Evolutionary conservation across 2,888 invertebrate genomes (phyloP).

Genomic region (Scaptomyza parva): DNA sequence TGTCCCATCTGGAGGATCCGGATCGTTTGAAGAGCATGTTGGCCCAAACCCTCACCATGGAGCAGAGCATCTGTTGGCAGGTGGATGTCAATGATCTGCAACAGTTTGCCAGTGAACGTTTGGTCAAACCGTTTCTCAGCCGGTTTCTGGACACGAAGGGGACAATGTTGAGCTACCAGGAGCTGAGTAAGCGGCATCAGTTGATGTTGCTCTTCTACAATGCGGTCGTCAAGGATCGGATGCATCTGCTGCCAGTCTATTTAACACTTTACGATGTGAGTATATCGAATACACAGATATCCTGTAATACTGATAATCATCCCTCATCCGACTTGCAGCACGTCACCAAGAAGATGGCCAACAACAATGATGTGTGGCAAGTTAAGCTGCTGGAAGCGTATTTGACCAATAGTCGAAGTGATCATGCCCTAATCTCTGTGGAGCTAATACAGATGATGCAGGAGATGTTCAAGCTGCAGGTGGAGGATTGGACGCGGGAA

Average conservation of each 20-base stretch:
- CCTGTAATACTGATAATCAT: not conserved
- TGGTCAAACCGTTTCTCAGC: constrained; percentile 89
- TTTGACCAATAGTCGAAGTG: constrained; percentile 45
- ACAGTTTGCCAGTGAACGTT: constrained; percentile 90
- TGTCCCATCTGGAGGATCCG: constrained; percentile 94
- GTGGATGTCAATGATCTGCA: constrained; percentile 88
- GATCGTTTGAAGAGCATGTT: constrained; percentile 91
- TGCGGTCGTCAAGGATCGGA: constrained; percentile 92
- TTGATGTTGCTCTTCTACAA: constrained; percentile 91
- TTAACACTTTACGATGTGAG: constrained; percentile 89
- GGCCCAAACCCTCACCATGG: constrained; percentile 92
- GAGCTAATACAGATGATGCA: constrained; percentile 82
- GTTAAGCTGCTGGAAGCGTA: constrained; percentile 89
- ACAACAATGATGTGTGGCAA: constrained; percentile 88
- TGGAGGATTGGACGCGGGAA: constrained; percentile 69
- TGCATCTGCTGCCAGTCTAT: constrained; percentile 91
- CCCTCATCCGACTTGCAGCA: constrained; percentile 48
- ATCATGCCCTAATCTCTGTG: constrained; percentile 78
- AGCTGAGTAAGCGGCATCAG: constrained; percentile 86
- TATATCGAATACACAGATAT: constrained; percentile 3
- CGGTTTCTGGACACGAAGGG: constrained; percentile 86
- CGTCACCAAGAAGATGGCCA: constrained; percentile 64
- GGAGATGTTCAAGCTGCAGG: constrained; percentile 74
- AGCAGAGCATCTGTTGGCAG: constrained; percentile 85
- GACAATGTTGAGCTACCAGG: constrained; percentile 74